Percentiles rank a stretch among this genome's conserved stretches.
Conservation (phyloP, 2,888 invertebrate species). For the Thera obeliscata region DNA sequence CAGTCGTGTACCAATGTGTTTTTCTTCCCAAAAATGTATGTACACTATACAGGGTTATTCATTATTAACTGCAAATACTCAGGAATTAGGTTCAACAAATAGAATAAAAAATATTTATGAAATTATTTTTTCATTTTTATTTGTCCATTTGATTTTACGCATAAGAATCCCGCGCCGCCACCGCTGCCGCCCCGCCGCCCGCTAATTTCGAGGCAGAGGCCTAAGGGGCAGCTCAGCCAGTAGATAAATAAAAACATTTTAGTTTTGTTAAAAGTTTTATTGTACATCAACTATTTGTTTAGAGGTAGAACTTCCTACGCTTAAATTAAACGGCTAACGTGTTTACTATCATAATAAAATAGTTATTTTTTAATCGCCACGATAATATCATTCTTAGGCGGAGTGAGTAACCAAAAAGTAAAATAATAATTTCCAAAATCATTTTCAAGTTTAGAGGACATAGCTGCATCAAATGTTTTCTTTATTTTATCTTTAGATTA, state of each 20-base stretch:
- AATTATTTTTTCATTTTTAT: no score
- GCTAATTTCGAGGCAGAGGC: no score
- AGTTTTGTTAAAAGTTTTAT: conserved; percentile 81
- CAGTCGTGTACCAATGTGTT: no score
- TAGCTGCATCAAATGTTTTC: conserved; percentile 44
- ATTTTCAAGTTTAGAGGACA: conserved; percentile 32
- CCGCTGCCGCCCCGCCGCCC: no score
- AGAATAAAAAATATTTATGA: no score
- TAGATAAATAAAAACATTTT: conserved; percentile 46
- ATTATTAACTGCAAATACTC: no score
- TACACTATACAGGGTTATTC: no score
- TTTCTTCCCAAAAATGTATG: no score
- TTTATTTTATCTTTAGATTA: conserved; percentile 14
- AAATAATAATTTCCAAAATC: conserved; percentile 43
- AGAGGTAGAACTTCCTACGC: conserved; percentile 84
- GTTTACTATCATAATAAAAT: conserved; percentile 72
- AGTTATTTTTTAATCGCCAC: conserved; percentile 69
- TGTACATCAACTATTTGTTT: conserved; percentile 84
- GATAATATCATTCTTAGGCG: conserved; percentile 78
- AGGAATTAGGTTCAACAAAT: no score
- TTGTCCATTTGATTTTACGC: no score
- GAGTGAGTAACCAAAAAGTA: conserved; percentile 68
- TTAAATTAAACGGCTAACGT: conserved; percentile 79
- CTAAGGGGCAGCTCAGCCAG: background rate
- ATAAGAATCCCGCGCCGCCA: no score